These are phyloP conservation scores for Diarsia brunnea DNA, from an alignment of 2,888 invertebrate species.

Conservation along the genomic window DNA sequence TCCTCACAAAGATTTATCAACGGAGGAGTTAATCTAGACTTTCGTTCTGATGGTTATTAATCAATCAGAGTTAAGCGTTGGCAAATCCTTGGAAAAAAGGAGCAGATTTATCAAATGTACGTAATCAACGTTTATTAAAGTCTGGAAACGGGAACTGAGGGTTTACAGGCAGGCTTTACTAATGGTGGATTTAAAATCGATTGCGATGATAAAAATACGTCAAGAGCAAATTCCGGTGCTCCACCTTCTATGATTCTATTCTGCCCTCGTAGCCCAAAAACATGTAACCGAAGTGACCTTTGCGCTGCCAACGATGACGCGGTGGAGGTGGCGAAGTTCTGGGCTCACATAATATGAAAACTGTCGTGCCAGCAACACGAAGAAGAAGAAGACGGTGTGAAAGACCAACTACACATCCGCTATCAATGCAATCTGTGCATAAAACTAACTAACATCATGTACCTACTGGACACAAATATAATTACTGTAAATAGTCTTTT, in stretches of 20 bases:
- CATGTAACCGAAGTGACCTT: too few relatives aligned
- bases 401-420: background rate
- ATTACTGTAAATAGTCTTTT: background rate
- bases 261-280: too few relatives aligned
- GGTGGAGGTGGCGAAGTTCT: too few relatives aligned
- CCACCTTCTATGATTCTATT: too few relatives aligned
- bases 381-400: too few relatives aligned
- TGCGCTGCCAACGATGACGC: too few relatives aligned
- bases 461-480: background rate
- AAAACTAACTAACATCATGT: background rate
- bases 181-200: too few relatives aligned
- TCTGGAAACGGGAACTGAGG: background rate
- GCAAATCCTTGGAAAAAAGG: constrained; percentile 1
- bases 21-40: constrained; percentile 3
- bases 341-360: too few relatives aligned
- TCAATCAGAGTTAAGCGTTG: background rate
- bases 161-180: background rate
- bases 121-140: background rate
- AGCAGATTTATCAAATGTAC: background rate
- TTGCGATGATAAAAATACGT: too few relatives aligned
- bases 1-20: background rate
- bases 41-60: constrained; percentile 5
- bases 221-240: too few relatives aligned
- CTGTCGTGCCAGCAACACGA: too few relatives aligned
- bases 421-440: background rate